A percentile compares a stretch with the other conserved stretches of the same genome.
phyloP scores from a whole-genome alignment of 2,113 vertebrate species.

The Saccopteryx leptura region DNA sequence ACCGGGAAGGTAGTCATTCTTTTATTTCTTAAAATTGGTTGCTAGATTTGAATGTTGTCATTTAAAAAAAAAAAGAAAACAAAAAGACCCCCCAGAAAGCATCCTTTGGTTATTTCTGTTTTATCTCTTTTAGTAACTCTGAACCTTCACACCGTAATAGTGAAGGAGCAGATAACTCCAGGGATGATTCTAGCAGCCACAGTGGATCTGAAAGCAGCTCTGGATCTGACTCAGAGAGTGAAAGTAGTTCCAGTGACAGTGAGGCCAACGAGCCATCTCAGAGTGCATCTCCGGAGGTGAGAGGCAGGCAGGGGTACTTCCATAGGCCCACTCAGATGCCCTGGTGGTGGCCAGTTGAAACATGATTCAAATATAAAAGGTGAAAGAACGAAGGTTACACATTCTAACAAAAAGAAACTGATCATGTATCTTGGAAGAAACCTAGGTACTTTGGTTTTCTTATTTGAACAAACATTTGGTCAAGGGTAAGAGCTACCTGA shows the following conservation, averaged over 20 bases:
- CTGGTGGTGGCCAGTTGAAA: neutral
- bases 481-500: neutral
- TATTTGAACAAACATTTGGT: neutral
- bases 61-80: neutral
- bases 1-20: conserved; percentile 92
- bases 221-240: conserved; percentile 98
- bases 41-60: conserved; percentile 48
- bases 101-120: conserved; percentile 41
- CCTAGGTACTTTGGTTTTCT: neutral
- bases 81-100: too few relatives aligned
- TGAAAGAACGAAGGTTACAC: neutral
- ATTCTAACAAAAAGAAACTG: neutral
- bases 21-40: conserved; percentile 66
- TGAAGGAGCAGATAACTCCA: conserved; percentile 94
- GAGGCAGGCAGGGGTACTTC: neutral
- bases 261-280: conserved; percentile 97
- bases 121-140: conserved; percentile 87
- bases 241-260: conserved; percentile 98
- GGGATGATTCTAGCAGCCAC: conserved; percentile 98
- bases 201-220: conserved; percentile 99
- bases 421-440: neutral
- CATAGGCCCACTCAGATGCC: too few relatives aligned
- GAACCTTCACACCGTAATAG: conserved; percentile 94
- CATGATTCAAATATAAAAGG: neutral
- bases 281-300: conserved; percentile 96